These are phyloP conservation scores for Trachymyrmex septentrionalis DNA, from an alignment of 1,140 invertebrate species.

Conservation along the genomic window DNA sequence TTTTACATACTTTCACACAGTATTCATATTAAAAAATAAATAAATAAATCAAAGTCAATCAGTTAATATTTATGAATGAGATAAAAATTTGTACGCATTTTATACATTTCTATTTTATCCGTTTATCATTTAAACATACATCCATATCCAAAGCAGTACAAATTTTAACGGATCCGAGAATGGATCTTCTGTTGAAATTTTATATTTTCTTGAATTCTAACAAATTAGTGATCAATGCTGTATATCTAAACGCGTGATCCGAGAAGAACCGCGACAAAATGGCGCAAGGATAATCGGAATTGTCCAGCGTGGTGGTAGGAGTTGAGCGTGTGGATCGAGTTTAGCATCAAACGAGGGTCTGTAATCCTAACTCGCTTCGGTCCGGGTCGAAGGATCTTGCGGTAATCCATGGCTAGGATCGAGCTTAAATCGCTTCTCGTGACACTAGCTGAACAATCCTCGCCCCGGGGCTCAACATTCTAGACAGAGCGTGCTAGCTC, in stretches of 20 bases:
- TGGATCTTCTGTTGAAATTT: not conserved
- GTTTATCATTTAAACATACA: constrained; percentile 12
- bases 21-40: not conserved
- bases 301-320: constrained; percentile 49
- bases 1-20: too few relatives aligned
- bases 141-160: not conserved
- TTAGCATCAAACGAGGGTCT: constrained; percentile 63
- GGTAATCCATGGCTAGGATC: constrained; percentile 66
- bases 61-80: not conserved
- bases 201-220: constrained; percentile 2
- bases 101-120: too few relatives aligned
- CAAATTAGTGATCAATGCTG: constrained; percentile 10
- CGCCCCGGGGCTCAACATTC: constrained; percentile 52
- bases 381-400: constrained; percentile 60
- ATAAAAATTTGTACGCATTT: not conserved
- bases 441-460: constrained; percentile 64
- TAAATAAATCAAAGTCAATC: not conserved
- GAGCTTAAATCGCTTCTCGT: constrained; percentile 66
- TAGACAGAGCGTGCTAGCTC: constrained; percentile 59
- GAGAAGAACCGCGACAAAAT: constrained; percentile 52
- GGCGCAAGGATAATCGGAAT: constrained; percentile 53
- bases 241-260: not conserved
- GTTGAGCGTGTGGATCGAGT: constrained; percentile 60
- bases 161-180: not conserved
- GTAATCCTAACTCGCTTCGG: constrained; percentile 64